phyloP scores from a whole-genome alignment of 2,888 invertebrate species.

The Eulithis prunata region DNA sequence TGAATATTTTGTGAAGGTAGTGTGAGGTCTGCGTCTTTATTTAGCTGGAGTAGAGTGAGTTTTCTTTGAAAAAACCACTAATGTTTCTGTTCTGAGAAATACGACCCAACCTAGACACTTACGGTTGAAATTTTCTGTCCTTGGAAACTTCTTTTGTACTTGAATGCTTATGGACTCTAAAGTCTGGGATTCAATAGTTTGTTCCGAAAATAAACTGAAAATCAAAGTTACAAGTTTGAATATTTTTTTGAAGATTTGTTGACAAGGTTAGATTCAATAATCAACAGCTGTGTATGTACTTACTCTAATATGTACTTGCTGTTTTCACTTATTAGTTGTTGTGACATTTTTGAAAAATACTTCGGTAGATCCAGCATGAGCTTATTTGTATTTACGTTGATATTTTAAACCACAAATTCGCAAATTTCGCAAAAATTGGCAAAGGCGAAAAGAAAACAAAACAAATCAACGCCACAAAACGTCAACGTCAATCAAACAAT shows the following conservation, averaged over 20 bases:
- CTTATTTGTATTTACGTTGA: not conserved
- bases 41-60: no score
- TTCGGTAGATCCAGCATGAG: conserved; percentile 32
- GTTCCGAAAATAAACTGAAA: conserved; percentile 88
- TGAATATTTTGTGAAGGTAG: no score
- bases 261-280: conserved; percentile 40
- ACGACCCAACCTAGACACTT: conserved; percentile 57
- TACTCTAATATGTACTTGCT: conserved; percentile 81
- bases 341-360: conserved; percentile 60
- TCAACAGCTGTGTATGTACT: conserved; percentile 45
- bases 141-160: conserved; percentile 91
- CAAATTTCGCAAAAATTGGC: not conserved
- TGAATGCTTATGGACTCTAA: conserved; percentile 91
- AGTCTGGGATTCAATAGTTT: conserved; percentile 89
- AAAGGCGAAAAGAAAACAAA: conserved; percentile 6
- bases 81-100: not conserved
- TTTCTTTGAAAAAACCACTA: not conserved
- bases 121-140: conserved; percentile 91
- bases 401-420: not conserved
- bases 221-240: conserved; percentile 17
- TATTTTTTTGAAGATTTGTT: conserved; percentile 2
- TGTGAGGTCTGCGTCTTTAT: no score
- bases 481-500: not conserved
- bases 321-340: conserved; percentile 75
- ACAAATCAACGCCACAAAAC: not conserved